Evolutionary conservation across 1,140 invertebrate genomes (phyloP), one percentile per base, ranked within the genome.

Genomic region (Holotrichia oblita): DNA sequence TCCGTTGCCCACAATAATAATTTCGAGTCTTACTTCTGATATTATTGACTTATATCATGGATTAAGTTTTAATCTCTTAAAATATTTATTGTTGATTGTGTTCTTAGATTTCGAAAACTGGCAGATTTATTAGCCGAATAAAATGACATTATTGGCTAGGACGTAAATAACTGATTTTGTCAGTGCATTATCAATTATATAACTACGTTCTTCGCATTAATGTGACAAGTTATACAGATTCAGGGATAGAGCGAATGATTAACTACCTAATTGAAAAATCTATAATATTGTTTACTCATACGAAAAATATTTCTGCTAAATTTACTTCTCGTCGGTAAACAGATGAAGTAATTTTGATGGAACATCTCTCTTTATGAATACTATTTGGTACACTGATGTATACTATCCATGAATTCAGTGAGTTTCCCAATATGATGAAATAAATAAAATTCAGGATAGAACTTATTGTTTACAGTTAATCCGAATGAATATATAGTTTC

Each of bases 71-170:
- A 69, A 69, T 69, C 61, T 69, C 22, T 69, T 69, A 69, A 69
- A 69, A 69, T 69, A 69, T 69, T 69, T 69, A 69, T 69, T 69
- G 61, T 24, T 69, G 61, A 69, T 69, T 69, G 61, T 69, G 61
- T 69, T 69, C 61, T 69, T 69, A 69, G 61, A 69, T 69, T 69
- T 69, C 61, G 61, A 69, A 69, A 69, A 69, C 8, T 69, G 61
- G 61, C 61, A 69, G 61, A 69, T 69, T 69, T 69, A 69, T 69
- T 69, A 20, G 27, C 14, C 61, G 27, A 69, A 24, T 24, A 69
- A 69, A 69, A 22, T 22, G 61, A 69, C 27, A 69, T 69, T 69
- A 69, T 69, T 69, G 20, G 61, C 17, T 69, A 24, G 61, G 17
- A 17, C 10, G 61, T 27, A 34, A 69, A 69, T 22, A 55, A 6